These are phyloP conservation scores for Dendrolimus punctatus DNA, from an alignment of 1,140 invertebrate genomes.

Conservation along the genomic window DNA sequence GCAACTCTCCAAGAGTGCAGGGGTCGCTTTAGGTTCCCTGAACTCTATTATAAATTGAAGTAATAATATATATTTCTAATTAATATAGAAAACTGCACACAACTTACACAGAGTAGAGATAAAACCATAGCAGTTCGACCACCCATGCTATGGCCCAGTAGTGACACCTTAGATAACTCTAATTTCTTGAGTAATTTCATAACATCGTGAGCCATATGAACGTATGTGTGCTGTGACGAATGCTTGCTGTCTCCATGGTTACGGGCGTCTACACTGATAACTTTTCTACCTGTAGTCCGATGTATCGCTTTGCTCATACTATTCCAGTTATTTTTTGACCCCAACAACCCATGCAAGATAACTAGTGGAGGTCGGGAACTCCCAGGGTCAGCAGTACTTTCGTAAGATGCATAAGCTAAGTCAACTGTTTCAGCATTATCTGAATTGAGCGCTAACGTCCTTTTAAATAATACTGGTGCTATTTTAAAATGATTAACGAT, in stretches of 20 bases:
- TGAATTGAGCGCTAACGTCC: conserved; percentile 21
- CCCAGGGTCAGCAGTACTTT: conserved; percentile 39
- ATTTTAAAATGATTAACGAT: conserved; percentile 16
- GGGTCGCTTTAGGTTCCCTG: neutral
- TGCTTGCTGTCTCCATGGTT: conserved; percentile 96
- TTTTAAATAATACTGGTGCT: conserved; percentile 11
- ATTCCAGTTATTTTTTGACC: conserved; percentile 90
- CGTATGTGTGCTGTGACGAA: conserved; percentile 80
- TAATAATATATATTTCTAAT: conserved; percentile 1
- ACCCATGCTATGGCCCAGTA: conserved; percentile 96
- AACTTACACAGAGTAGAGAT: conserved; percentile 80
- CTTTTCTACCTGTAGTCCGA: conserved; percentile 77
- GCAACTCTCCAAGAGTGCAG: no score
- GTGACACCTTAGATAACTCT: conserved; percentile 75
- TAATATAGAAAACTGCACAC: conserved; percentile 27
- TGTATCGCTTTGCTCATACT: conserved; percentile 85
- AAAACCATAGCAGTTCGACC: conserved; percentile 88
- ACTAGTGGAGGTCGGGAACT: conserved; percentile 77
- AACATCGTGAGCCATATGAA: conserved; percentile 85
- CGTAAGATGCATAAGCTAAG: conserved; percentile 61
- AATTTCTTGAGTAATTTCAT: conserved; percentile 77
- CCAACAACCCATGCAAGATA: conserved; percentile 90
- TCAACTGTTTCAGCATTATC: conserved; percentile 51
- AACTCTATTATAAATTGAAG: conserved; percentile 2
- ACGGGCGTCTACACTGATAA: conserved; percentile 88